Evolutionary conservation across 2,888 invertebrate species (phyloP), one percentile per base, ranked within the genome.

Genomic region (Seira musarum): DNA sequence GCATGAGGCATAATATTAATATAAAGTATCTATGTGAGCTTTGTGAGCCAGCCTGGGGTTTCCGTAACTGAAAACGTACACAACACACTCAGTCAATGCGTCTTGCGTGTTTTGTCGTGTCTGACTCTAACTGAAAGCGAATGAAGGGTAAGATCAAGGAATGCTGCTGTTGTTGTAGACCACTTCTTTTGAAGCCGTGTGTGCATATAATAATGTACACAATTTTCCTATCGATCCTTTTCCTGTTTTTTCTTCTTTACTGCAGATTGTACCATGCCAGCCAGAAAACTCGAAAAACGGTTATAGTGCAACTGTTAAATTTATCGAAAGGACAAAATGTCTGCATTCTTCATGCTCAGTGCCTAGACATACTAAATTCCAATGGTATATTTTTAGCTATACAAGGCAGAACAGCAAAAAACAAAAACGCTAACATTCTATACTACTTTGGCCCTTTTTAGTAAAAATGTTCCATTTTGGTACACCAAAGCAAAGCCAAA

Each of bases 141-240:
- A 49, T 65, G 78, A 78, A 78, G 71, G 71, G 71, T 71, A 78
- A 78, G 78, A 78, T 71, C 78, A 78, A 78, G 78, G 78, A 78
- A 70, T 70, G 60, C 70, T 70, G 65, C 13, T n/a, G 53, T 53
- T 53, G 3, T 17, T n/a, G 6, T 8, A 53, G 13, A 15, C 53
- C 53, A 40, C 40, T 13, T 17, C 53, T 3, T 5, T 53, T n/a
- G 53, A 53, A 53, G 53, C 17, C 15, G 53, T n/a, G 53, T 15
- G 13, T 53, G 13, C n/a, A n/a, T 53, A n/a, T 13, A 53, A 53
- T 53, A 53, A 53, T 13, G 17, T 17, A 53, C 53, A 53, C 53
- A 53, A 53, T 53, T 13, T 53, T 13, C 53, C 53, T 53, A 53
- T 53, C 17, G 53, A 53, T 53, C 53, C 17, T 53, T 53, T 53